Evolutionary conservation across 2,113 vertebrate species (phyloP).

Genomic region (Cinclus cinclus): DNA sequence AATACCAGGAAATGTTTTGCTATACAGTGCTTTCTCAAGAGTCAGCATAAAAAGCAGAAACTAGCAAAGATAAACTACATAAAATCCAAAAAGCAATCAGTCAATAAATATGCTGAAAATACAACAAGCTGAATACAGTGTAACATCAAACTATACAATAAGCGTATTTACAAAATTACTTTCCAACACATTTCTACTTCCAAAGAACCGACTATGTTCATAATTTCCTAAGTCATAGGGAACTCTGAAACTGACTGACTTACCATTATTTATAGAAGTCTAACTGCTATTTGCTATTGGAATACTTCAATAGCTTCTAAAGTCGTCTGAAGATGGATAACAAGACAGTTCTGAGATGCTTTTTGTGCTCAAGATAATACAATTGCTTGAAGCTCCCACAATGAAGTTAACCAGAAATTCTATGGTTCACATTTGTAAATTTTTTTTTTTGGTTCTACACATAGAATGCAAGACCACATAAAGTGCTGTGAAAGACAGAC

Average conservation of each 20-base stretch:
- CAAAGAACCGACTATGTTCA: background rate
- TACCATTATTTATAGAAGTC: background rate
- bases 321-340: background rate
- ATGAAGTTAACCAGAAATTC: background rate
- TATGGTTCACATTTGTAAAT: fast-evolving
- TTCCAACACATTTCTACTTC: background rate
- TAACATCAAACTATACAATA: background rate
- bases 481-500: background rate
- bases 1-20: background rate
- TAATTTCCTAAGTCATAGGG: background rate
- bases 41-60: background rate
- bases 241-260: background rate
- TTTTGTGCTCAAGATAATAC: background rate
- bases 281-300: background rate
- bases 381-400: background rate
- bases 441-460: background rate
- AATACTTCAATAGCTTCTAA: background rate
- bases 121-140: background rate
- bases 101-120: background rate
- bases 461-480: background rate
- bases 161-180: background rate
- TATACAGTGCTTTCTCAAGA: background rate
- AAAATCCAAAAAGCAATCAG: background rate
- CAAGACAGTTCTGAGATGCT: background rate
- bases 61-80: background rate